These are phyloP conservation scores for Hafferia zeledoni DNA, from an alignment of 2,797 vertebrate species.

Conservation along the genomic window DNA sequence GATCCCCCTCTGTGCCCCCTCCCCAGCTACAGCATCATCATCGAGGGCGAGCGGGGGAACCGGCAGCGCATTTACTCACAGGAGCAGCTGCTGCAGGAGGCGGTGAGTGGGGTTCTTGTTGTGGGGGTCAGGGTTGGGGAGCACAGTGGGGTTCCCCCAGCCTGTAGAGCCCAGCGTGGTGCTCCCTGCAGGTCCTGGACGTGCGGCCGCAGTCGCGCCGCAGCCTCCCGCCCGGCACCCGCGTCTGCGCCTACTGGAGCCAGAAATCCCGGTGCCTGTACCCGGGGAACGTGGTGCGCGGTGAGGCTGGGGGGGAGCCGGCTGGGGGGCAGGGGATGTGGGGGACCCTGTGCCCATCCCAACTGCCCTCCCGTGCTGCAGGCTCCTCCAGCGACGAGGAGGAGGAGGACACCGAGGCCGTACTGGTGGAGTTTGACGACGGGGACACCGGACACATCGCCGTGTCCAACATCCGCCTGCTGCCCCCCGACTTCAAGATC, in stretches of 20 bases:
- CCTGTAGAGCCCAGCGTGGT: neutral
- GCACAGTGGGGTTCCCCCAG: rapidly evolving
- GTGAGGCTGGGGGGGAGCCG: slow-evolving; percentile 63
- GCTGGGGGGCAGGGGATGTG: rapidly evolving
- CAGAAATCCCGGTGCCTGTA: slow-evolving; percentile 95
- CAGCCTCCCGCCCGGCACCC: slow-evolving; percentile 85
- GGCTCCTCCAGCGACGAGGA: slow-evolving; percentile 78
- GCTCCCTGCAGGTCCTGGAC: slow-evolving; percentile 86
- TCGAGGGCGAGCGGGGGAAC: slow-evolving; percentile 92
- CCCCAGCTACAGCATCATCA: slow-evolving; percentile 90
- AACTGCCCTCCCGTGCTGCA: neutral
- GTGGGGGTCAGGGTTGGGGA: neutral
- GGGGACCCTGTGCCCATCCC: neutral
- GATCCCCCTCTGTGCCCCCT: neutral
- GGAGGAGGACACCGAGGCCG: slow-evolving; percentile 85
- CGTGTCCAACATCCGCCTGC: slow-evolving; percentile 90
- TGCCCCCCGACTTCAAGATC: slow-evolving; percentile 95
- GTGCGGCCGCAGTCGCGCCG: slow-evolving; percentile 86
- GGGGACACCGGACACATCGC: slow-evolving; percentile 94
- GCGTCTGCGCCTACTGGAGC: slow-evolving; percentile 96
- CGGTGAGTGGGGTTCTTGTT: slow-evolving; percentile 79
- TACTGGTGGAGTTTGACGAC: slow-evolving; percentile 95
- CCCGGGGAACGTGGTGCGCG: slow-evolving; percentile 90
- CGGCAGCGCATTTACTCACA: slow-evolving; percentile 91
- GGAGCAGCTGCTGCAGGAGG: slow-evolving; percentile 94